Conservation (phyloP, 2,113 vertebrate genomes). For the Lophura nycthemera region DNA sequence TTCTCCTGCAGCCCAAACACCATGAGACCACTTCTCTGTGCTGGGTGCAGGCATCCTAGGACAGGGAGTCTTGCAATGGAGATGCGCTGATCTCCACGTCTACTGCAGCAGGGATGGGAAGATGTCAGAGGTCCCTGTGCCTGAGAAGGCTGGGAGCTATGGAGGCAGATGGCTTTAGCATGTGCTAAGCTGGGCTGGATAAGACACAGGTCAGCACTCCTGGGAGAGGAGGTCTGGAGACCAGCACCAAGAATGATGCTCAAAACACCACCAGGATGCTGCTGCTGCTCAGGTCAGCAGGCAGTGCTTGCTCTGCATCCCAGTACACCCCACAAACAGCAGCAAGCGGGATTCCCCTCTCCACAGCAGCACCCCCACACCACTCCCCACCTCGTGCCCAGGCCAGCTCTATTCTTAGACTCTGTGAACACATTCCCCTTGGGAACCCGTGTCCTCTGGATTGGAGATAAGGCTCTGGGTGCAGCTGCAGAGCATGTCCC, state of each 20-base stretch:
- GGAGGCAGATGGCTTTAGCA: not conserved
- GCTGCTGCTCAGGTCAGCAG: rapidly evolving
- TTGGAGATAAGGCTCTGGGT: not conserved
- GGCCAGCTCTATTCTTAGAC: conserved; percentile 4
- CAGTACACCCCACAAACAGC: not conserved
- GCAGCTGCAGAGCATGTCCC: not conserved
- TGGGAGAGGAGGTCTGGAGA: rapidly evolving
- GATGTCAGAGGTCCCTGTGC: not conserved
- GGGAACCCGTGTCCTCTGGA: not conserved
- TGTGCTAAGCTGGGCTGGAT: not conserved
- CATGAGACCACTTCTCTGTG: rapidly evolving
- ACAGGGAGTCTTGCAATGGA: not conserved
- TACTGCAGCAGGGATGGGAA: rapidly evolving
- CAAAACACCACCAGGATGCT: not conserved
- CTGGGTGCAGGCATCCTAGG: not conserved
- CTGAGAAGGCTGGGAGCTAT: not conserved
- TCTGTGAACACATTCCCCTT: not conserved
- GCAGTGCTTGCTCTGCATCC: not conserved
- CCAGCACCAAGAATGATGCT: not conserved
- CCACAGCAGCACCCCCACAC: not conserved
- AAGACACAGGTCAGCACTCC: not conserved
- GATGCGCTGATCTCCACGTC: rapidly evolving
- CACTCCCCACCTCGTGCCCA: not conserved
- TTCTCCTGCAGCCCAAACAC: not conserved
- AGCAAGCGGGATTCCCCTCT: not conserved